A percentile compares a stretch with the other conserved stretches of the same genome.
These are phyloP conservation scores for Gopherus evgoodei DNA, from an alignment of 2,113 vertebrate species.

Conservation along the genomic window DNA sequence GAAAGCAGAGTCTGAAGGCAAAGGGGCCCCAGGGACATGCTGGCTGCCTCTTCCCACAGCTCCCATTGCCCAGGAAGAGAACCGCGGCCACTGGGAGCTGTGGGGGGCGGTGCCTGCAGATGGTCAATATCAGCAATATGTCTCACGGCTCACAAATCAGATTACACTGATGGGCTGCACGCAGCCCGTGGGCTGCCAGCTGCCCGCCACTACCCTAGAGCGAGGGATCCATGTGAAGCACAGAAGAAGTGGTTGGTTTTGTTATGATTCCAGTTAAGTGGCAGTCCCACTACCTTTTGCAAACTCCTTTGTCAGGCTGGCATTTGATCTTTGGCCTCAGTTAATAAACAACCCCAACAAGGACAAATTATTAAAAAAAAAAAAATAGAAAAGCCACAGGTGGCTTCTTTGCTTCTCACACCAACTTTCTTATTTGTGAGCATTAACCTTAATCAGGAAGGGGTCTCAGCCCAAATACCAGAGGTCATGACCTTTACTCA, in stretches of 20 bases:
- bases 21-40: too few species aligned
- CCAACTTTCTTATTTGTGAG: not conserved
- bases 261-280: not conserved
- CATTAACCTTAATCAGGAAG: not conserved
- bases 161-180: too few species aligned
- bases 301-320: not conserved
- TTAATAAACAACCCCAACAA: not conserved
- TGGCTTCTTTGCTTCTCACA: not conserved
- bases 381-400: not conserved
- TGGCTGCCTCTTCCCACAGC: too few species aligned
- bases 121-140: too few species aligned
- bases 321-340: slow-evolving; percentile 6
- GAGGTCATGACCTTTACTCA: rapidly evolving
- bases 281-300: not conserved
- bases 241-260: not conserved
- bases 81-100: too few species aligned
- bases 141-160: too few species aligned
- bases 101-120: too few species aligned
- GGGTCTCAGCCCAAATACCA: not conserved
- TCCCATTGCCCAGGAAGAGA: too few species aligned
- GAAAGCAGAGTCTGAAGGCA: too few species aligned
- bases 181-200: too few species aligned
- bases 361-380: not conserved
- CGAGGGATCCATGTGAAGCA: not conserved
- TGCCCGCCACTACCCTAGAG: not conserved